phyloP scores from a whole-genome alignment of 2,797 vertebrate genomes.

The Chelon auratus region DNA sequence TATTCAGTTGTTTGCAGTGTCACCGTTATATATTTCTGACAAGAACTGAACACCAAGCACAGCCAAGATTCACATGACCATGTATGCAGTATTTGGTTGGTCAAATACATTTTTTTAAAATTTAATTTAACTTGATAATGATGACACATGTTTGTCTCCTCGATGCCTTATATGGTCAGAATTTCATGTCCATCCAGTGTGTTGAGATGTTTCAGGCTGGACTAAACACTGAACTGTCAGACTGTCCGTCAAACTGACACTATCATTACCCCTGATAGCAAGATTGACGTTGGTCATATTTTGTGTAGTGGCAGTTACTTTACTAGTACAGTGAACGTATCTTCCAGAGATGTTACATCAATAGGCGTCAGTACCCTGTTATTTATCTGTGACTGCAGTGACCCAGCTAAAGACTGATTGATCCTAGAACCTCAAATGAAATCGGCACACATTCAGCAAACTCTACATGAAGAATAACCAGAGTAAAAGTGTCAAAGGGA shows the following conservation, averaged over 20 bases:
- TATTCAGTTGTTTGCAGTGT: too few relatives aligned
- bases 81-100: too few relatives aligned
- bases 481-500: conserved; percentile 26
- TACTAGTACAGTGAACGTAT: not conserved
- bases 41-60: not conserved
- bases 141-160: not conserved
- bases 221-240: not conserved
- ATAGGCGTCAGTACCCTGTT: not conserved
- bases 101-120: not conserved
- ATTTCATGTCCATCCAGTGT: not conserved
- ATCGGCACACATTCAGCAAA: conserved; percentile 17
- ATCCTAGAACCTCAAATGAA: conserved; percentile 8
- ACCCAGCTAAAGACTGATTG: not conserved
- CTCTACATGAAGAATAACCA: conserved; percentile 11
- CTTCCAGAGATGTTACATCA: not conserved
- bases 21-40: not conserved
- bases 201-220: not conserved
- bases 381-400: not conserved
- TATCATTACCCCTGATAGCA: not conserved
- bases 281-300: not conserved
- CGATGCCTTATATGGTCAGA: not conserved
- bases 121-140: not conserved
- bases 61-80: too few relatives aligned
- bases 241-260: not conserved
- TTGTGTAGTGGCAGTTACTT: not conserved